phyloP scores from a whole-genome alignment of 2,888 invertebrate genomes.

The Nephrotoma guestfalica region DNA sequence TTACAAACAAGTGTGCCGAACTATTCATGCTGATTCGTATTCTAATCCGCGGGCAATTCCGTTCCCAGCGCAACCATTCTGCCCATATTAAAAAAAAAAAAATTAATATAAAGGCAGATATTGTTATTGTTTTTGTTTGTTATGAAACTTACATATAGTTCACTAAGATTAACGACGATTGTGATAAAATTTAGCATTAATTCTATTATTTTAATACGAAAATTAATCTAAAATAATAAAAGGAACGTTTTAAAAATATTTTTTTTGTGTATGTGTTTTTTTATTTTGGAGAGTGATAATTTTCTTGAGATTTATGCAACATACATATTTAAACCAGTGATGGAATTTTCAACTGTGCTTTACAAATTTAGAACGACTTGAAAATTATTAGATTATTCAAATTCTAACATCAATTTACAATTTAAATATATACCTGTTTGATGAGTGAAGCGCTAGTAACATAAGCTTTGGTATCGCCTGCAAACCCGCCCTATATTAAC shows the following conservation, averaged over 20 bases:
- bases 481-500: no score
- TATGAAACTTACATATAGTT: neutral
- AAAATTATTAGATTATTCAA: no score
- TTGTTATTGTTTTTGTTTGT: neutral
- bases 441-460: no score
- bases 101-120: neutral
- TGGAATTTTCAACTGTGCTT: no score
- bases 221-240: neutral
- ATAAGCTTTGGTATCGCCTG: no score
- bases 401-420: no score
- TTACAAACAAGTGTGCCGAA: constrained; percentile 50
- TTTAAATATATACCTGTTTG: no score
- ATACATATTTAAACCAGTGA: no score
- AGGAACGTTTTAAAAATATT: neutral
- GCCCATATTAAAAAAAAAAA: constrained; percentile 18
- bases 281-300: neutral
- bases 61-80: constrained; percentile 39
- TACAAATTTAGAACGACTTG: no score
- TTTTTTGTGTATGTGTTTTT: neutral
- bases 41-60: constrained; percentile 39
- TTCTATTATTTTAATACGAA: neutral
- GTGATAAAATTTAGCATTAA: neutral
- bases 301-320: no score
- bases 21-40: constrained; percentile 40
- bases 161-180: neutral